Percentiles rank a stretch among this genome's conserved stretches.
phyloP scores from a whole-genome alignment of 2,797 vertebrate genomes.

The Mormyrops attenuatus region DNA sequence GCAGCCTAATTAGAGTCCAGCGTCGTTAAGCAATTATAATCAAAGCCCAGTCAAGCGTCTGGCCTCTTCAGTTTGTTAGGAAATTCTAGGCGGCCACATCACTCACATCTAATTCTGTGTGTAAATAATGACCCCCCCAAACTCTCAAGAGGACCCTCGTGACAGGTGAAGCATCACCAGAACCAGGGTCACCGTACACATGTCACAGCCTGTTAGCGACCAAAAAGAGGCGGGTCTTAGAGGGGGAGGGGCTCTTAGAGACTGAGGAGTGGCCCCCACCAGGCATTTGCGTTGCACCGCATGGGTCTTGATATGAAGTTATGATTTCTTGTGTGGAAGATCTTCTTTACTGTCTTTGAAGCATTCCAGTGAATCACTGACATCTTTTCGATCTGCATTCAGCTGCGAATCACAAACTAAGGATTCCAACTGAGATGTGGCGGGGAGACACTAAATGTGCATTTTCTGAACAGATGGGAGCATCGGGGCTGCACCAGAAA shows the following conservation, averaged over 20 bases:
- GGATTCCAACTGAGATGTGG: not conserved
- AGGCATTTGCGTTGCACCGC: not conserved
- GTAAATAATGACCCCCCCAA: not conserved
- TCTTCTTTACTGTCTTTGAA: not conserved
- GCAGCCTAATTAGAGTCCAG: not conserved
- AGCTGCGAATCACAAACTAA: not conserved
- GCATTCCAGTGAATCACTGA: not conserved
- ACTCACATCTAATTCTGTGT: not conserved
- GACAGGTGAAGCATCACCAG: not conserved
- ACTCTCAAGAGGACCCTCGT: not conserved
- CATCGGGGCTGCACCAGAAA: not conserved
- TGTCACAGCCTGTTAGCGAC: not conserved
- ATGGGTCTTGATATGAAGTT: not conserved
- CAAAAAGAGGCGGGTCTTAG: not conserved
- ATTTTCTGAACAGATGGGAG: constrained; percentile 22
- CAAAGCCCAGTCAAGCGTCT: not conserved
- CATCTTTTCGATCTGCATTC: not conserved
- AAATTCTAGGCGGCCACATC: not conserved
- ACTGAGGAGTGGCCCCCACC: not conserved
- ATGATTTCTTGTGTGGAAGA: not conserved
- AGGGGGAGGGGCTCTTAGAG: not conserved
- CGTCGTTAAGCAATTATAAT: not conserved
- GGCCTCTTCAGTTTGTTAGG: not conserved
- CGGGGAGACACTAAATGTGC: not conserved
- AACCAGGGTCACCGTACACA: not conserved